Conservation (phyloP, 2,888 invertebrate genomes). For the Conistra vaccinii region DNA sequence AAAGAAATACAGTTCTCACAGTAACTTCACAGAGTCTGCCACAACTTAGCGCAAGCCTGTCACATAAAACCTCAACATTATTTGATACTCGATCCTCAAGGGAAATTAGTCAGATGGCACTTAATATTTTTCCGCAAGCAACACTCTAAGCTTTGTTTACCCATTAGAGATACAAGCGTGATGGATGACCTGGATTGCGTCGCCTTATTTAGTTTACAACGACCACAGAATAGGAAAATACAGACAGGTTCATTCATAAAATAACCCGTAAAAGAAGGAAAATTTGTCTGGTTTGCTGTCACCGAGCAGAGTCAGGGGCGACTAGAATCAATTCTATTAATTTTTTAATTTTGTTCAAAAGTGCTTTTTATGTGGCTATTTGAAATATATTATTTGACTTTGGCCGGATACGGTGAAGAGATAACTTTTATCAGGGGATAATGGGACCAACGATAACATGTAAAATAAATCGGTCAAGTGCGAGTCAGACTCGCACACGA, state of each 20-base stretch:
- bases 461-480: too few species aligned
- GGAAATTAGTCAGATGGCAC: constrained; percentile 62
- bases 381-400: too few species aligned
- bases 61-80: constrained; percentile 26
- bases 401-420: too few species aligned
- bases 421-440: too few species aligned
- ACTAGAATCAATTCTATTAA: too few species aligned
- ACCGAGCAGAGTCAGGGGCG: too few species aligned
- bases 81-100: constrained; percentile 52
- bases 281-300: neutral
- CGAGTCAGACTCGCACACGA: too few species aligned
- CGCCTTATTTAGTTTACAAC: constrained; percentile 23
- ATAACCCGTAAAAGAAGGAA: too few species aligned
- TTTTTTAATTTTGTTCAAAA: too few species aligned
- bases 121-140: constrained; percentile 59
- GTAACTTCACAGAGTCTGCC: neutral
- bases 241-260: neutral
- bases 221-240: neutral
- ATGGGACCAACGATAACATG: too few species aligned
- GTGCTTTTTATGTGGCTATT: too few species aligned
- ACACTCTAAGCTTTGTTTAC: constrained; percentile 59
- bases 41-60: neutral
- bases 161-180: constrained; percentile 59
- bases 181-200: constrained; percentile 53
- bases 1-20: too few species aligned